A percentile compares a stretch with the other conserved stretches of the same genome.
These are phyloP conservation scores for Mesodorylaimus sp. DNA, from an alignment of 2,888 invertebrate species.

Conservation along the genomic window DNA sequence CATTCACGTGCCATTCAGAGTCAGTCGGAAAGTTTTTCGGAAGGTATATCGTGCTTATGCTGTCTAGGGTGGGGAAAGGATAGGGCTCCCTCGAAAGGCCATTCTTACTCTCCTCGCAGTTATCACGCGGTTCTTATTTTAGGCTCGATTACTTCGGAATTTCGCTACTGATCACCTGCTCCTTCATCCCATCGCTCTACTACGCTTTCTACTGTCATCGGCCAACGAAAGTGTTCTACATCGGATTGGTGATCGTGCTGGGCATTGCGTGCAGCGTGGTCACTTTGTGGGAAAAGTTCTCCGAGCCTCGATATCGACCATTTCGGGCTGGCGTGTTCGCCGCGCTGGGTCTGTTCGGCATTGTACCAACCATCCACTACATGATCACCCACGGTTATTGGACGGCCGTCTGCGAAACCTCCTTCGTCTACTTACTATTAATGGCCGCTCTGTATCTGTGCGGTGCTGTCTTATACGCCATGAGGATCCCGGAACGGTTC, in stretches of 20 bases:
- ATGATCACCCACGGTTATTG: slow-evolving; percentile 86
- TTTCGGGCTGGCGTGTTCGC: slow-evolving; percentile 82
- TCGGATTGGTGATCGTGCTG: slow-evolving; percentile 72
- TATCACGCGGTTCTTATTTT: slow-evolving; percentile 20
- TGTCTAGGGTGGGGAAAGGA: too few species aligned
- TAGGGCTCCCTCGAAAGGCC: too few species aligned
- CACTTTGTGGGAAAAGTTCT: slow-evolving; percentile 90
- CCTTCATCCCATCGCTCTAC: slow-evolving; percentile 97
- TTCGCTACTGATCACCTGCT: slow-evolving; percentile 89
- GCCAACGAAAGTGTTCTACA: slow-evolving; percentile 71
- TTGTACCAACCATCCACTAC: slow-evolving; percentile 90
- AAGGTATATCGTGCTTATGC: slow-evolving; percentile 43
- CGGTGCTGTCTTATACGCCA: slow-evolving; percentile 85
- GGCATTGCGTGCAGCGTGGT: slow-evolving; percentile 84
- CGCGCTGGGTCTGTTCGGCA: slow-evolving; percentile 64
- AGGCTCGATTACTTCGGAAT: slow-evolving; percentile 96
- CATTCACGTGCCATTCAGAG: slow-evolving; percentile 92
- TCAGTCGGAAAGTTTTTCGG: slow-evolving; percentile 89
- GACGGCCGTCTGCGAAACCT: slow-evolving; percentile 71
- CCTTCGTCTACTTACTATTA: slow-evolving; percentile 75
- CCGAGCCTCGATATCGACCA: slow-evolving; percentile 72
- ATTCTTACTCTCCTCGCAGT: slow-evolving; percentile 6
- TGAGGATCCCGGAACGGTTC: slow-evolving; percentile 90
- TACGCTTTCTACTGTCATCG: slow-evolving; percentile 98
- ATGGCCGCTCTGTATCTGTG: slow-evolving; percentile 87